These are phyloP conservation scores for Carposina sasakii DNA, from an alignment of 1,140 invertebrate genomes.

Conservation along the genomic window DNA sequence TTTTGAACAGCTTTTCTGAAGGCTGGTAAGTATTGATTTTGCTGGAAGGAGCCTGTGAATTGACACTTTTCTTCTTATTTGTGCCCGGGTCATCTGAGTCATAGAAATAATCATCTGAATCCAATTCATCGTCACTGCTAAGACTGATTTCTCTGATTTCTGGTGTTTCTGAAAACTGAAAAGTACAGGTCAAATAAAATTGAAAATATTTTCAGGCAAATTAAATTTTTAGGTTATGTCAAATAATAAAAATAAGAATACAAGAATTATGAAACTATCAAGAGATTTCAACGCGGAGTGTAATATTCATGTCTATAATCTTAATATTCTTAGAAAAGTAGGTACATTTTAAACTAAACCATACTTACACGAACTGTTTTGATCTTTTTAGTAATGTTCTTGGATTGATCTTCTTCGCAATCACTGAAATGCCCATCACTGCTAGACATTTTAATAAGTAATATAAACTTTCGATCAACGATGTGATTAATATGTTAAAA, in stretches of 20 bases:
- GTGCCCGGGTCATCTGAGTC: constrained; percentile 56
- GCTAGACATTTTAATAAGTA: constrained; percentile 29
- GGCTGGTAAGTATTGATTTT: constrained; percentile 85
- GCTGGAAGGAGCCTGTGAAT: constrained; percentile 75
- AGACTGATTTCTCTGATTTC: constrained; percentile 31
- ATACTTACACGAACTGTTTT: constrained; percentile 56
- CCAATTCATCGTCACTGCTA: constrained; percentile 47
- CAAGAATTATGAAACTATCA: no score
- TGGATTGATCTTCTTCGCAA: constrained; percentile 51
- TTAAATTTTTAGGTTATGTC: constrained; percentile 8
- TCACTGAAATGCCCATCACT: constrained; percentile 55
- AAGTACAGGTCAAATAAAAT: no score
- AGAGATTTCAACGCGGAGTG: no score
- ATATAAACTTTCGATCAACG: not conserved
- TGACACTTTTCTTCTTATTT: constrained; percentile 37
- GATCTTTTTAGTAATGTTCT: no score
- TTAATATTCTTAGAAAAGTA: no score
- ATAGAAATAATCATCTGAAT: constrained; percentile 61
- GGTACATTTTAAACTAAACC: constrained; percentile 5
- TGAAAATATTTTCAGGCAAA: no score
- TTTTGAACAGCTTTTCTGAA: constrained; percentile 84
- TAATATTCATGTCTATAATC: no score
- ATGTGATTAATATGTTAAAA: no score
- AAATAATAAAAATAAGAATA: constrained; percentile 2
- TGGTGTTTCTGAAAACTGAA: constrained; percentile 51